Percentiles rank a stretch among this genome's conserved stretches.
Conservation (phyloP, 2,888 invertebrate species). For the Lithosia quadra region DNA sequence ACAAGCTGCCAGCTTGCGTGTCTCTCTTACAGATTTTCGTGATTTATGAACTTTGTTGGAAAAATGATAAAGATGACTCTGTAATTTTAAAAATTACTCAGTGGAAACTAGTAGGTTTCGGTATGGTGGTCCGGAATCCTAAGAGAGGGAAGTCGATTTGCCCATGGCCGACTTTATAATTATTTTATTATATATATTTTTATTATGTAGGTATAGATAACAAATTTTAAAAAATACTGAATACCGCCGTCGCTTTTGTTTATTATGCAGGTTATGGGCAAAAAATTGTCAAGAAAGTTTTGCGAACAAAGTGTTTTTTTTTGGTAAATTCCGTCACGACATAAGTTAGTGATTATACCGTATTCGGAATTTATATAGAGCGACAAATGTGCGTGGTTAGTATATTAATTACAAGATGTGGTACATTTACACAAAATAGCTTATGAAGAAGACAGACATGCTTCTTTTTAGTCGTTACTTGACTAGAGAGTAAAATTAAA, state of each 20-base stretch:
- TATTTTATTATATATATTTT: neutral
- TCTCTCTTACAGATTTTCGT: no score
- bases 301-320: slow-evolving; percentile 16
- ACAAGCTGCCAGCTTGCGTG: no score
- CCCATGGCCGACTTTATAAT: neutral
- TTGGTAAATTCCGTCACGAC: slow-evolving; percentile 29
- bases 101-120: neutral
- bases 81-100: neutral
- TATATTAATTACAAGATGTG: slow-evolving; percentile 27
- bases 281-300: slow-evolving; percentile 35
- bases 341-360: slow-evolving; percentile 19
- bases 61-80: no score
- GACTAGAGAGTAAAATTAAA: slow-evolving; percentile 44
- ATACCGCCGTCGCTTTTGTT: neutral
- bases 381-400: slow-evolving; percentile 21
- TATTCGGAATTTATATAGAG: slow-evolving; percentile 29
- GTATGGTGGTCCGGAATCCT: neutral
- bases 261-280: slow-evolving; percentile 30
- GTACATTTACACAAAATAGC: slow-evolving; percentile 14
- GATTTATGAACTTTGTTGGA: no score
- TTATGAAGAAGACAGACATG: slow-evolving; percentile 29
- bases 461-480: slow-evolving; percentile 33
- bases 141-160: neutral
- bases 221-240: neutral
- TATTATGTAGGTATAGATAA: no score